A percentile compares a stretch with the other conserved stretches of the same genome.
Conservation (phyloP, 2,113 vertebrate genomes). For the Fregata magnificens region DNA sequence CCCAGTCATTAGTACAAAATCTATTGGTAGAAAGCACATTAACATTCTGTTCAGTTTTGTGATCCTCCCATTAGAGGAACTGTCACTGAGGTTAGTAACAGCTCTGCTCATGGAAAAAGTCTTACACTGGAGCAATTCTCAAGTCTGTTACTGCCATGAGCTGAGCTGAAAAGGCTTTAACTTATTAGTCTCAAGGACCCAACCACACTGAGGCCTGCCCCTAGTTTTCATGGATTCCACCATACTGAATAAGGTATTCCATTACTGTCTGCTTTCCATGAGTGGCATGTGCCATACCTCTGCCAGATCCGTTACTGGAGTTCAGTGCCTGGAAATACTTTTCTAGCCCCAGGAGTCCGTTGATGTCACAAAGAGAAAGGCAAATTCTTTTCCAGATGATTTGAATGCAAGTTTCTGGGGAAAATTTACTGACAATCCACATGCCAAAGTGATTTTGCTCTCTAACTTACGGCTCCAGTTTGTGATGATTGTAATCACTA, state of each 20-base stretch:
- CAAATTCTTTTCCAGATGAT: neutral
- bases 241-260: neutral
- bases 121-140: neutral
- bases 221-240: neutral
- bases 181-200: neutral
- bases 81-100: neutral
- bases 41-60: neutral
- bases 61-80: neutral
- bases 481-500: neutral
- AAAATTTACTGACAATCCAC: neutral
- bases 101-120: neutral
- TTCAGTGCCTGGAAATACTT: neutral
- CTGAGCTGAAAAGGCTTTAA: neutral
- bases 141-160: neutral
- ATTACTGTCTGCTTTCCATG: neutral
- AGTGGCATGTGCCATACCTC: neutral
- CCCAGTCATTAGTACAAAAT: neutral
- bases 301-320: neutral
- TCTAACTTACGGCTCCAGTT: neutral
- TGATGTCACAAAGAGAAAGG: neutral
- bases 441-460: neutral
- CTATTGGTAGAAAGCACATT: neutral
- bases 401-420: neutral
- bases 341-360: neutral
- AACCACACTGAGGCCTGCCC: neutral